A percentile compares a stretch with the other conserved stretches of the same genome.
Conservation (phyloP, 2,888 invertebrate genomes). For the Urechis unicinctus region DNA sequence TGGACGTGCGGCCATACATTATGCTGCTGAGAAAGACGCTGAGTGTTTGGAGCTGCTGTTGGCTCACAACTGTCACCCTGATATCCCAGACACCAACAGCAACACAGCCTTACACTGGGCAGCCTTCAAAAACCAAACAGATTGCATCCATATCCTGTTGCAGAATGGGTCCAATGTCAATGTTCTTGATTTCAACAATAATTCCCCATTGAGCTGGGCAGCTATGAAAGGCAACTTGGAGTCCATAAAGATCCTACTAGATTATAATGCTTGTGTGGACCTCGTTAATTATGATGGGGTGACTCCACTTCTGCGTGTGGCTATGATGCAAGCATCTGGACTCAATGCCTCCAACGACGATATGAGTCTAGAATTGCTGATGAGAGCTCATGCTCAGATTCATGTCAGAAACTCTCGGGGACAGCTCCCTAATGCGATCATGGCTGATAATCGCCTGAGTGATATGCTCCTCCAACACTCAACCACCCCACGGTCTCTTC, state of each 20-base stretch:
- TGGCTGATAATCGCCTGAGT: conserved; percentile 31
- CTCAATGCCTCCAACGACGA: conserved; percentile 38
- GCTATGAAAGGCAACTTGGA: conserved; percentile 40
- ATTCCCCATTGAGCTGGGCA: conserved; percentile 47
- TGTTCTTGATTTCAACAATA: conserved; percentile 37
- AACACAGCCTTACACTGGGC: conserved; percentile 49
- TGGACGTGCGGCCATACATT: conserved; percentile 42
- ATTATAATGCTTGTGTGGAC: conserved; percentile 41
- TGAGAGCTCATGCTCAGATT: conserved; percentile 38
- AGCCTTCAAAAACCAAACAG: conserved; percentile 40
- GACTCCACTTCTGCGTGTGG: conserved; percentile 33
- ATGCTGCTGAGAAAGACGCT: conserved; percentile 44
- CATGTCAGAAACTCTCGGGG: conserved; percentile 28
- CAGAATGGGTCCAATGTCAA: conserved; percentile 39
- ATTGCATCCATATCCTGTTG: conserved; percentile 35
- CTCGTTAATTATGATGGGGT: conserved; percentile 31
- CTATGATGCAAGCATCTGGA: conserved; percentile 35
- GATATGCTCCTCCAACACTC: conserved; percentile 31
- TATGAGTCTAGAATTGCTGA: conserved; percentile 35
- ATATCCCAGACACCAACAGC: conserved; percentile 35
- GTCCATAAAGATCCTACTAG: conserved; percentile 29
- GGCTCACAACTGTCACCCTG: conserved; percentile 35
- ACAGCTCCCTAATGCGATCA: conserved; percentile 25
- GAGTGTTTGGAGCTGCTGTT: conserved; percentile 38
- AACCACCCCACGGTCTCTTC: conserved; percentile 28